Evolutionary conservation across 2,888 invertebrate genomes (phyloP), one percentile per base, ranked within the genome.

Genomic region (Parapristionchus giblindavisi): DNA sequence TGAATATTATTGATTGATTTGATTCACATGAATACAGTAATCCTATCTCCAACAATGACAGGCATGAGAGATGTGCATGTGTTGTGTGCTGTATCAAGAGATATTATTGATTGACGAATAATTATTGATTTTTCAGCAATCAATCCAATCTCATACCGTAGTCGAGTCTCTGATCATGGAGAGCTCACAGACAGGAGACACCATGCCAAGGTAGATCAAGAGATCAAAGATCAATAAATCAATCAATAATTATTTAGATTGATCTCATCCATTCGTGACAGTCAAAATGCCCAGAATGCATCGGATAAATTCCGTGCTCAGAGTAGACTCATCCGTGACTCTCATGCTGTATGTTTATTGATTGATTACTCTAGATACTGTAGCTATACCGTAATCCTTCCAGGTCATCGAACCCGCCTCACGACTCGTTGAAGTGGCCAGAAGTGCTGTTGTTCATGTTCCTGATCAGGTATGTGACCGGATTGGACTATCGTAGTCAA

Each of bases 391-490:
- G 60, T 1, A 17, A 48, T 29, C 29, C 1, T 68, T 68, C 17
- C 66, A 78, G 66, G 61, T 78, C 34, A 78, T 88, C 5, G 83
- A 88, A 85, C 90, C 90, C n/a, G 88, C 89, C 34, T 86, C 88
- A 51, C 92, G 93, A 81, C 92, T 94, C 76, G 91, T 93, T 0
- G 91, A 93, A 78, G 92, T 94, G 0, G 92, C 93, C 0, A 92
- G 94, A 80, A 92, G 93, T 0, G 93, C 94, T 2, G 91, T 95
- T 76, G 95, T 96, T 0, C 93, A 94, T 0, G 92, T 96, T 0
- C 90, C 90, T 1, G 94, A 95, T 87, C 93, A 93, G 77, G n/a
- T n/a, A 48, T 48, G 48, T 48, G 48, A 48, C 48, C 21, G 48
- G 11, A 11, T 48, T 48, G 48, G 48, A 14, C 21, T 14, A 14